A percentile compares a stretch with the other conserved stretches of the same genome.
These are phyloP conservation scores for Watsonalla cultraria DNA, from an alignment of 2,888 invertebrate genomes.

Conservation along the genomic window DNA sequence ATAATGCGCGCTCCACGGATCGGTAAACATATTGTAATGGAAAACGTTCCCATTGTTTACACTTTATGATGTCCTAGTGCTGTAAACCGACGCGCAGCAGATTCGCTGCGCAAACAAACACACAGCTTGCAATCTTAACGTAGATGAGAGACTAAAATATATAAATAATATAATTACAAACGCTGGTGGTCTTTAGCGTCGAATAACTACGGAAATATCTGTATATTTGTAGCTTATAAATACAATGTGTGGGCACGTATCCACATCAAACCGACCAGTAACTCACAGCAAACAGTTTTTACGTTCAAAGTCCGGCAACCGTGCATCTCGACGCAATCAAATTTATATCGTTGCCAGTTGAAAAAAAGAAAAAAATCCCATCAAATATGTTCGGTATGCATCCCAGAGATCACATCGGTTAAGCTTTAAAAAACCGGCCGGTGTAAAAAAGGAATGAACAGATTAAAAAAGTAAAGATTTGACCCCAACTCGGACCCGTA, in stretches of 20 bases:
- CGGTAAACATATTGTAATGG: conserved; percentile 79
- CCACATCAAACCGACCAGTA: conserved; percentile 11
- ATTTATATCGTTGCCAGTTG: conserved; percentile 53
- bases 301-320: conserved; percentile 35
- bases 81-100: conserved; percentile 65
- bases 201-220: too few species aligned
- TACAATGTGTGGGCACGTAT: conserved; percentile 3
- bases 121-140: background rate
- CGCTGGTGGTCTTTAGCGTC: too few species aligned
- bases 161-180: too few species aligned
- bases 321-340: conserved; percentile 46
- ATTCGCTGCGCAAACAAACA: conserved; percentile 19
- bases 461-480: conserved; percentile 33
- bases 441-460: conserved; percentile 44
- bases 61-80: conserved; percentile 73
- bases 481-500: conserved; percentile 67
- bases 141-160: background rate
- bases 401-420: conserved; percentile 73
- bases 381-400: conserved; percentile 76
- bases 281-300: conserved; percentile 21
- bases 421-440: conserved; percentile 65
- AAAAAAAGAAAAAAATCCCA: conserved; percentile 55
- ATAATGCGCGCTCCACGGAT: conserved; percentile 76
- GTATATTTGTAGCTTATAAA: too few species aligned
- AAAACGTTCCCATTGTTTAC: conserved; percentile 77